Evolutionary conservation across 1,140 invertebrate species (phyloP).

Genomic region (Paralvinella palmiformis): DNA sequence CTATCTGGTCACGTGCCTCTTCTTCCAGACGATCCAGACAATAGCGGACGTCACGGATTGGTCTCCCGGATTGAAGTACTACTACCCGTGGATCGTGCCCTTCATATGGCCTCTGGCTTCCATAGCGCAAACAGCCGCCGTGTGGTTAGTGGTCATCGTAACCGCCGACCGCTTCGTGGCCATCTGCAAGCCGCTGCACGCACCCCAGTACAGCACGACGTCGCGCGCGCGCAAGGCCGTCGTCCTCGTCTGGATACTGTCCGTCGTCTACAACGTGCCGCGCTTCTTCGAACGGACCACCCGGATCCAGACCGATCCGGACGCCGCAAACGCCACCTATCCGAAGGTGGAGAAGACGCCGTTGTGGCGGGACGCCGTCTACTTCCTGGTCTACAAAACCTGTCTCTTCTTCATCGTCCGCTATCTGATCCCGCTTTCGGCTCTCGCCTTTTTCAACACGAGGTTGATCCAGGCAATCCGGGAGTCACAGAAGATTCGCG

Average conservation of each 20-base stretch:
- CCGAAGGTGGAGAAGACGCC: not conserved
- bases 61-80: not conserved
- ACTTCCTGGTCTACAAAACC: constrained; percentile 15
- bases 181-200: constrained; percentile 18
- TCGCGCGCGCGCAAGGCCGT: constrained; percentile 7
- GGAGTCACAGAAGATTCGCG: not conserved
- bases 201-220: constrained; percentile 17
- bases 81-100: constrained; percentile 8
- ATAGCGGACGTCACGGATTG: not conserved
- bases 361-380: constrained; percentile 5
- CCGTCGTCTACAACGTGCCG: constrained; percentile 18
- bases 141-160: constrained; percentile 17
- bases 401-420: constrained; percentile 13
- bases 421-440: constrained; percentile 8
- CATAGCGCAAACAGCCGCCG: constrained; percentile 11
- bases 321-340: not conserved
- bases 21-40: constrained; percentile 10
- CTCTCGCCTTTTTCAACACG: constrained; percentile 16
- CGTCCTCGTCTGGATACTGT: constrained; percentile 7
- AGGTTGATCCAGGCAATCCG: constrained; percentile 12
- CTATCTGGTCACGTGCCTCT: constrained; percentile 18
- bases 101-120: constrained; percentile 13
- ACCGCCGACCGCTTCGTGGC: constrained; percentile 19
- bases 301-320: not conserved
- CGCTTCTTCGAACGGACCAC: constrained; percentile 18